phyloP scores from a whole-genome alignment of 1,140 invertebrate species.

The Charaxes varanes region DNA sequence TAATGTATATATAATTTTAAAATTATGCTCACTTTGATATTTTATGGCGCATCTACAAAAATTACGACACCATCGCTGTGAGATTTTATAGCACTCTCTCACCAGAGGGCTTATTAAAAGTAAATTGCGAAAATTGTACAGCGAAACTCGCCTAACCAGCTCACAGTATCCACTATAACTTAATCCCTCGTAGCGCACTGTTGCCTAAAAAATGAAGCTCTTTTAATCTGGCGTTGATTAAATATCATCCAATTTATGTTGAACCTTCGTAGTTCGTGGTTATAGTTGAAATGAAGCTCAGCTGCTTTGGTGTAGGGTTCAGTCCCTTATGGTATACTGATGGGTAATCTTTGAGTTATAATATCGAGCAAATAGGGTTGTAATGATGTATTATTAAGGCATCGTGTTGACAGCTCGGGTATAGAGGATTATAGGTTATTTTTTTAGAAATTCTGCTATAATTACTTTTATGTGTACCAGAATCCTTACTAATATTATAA shows the following conservation, averaged over 20 bases:
- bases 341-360: constrained; percentile 66
- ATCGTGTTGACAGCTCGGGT: constrained; percentile 46
- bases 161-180: constrained; percentile 31
- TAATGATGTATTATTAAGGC: constrained; percentile 57
- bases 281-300: constrained; percentile 15
- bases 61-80: constrained; percentile 30
- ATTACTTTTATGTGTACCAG: too few relatives aligned
- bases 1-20: constrained; percentile 9
- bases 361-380: constrained; percentile 54
- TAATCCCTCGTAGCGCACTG: constrained; percentile 26
- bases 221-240: constrained; percentile 23
- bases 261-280: constrained; percentile 22
- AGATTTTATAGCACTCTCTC: constrained; percentile 56
- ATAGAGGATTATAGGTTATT: constrained; percentile 35
- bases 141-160: constrained; percentile 62
- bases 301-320: constrained; percentile 22
- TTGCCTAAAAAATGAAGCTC: constrained; percentile 11
- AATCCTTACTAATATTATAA: too few relatives aligned
- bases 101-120: constrained; percentile 66
- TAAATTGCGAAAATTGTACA: constrained; percentile 70
- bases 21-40: constrained; percentile 28
- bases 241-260: constrained; percentile 26
- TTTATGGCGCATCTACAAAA: constrained; percentile 16
- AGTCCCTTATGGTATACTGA: constrained; percentile 42
- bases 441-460: constrained; percentile 6